Evolutionary conservation across 2,113 vertebrate genomes (phyloP).

Genomic region (Anhinga rufa): DNA sequence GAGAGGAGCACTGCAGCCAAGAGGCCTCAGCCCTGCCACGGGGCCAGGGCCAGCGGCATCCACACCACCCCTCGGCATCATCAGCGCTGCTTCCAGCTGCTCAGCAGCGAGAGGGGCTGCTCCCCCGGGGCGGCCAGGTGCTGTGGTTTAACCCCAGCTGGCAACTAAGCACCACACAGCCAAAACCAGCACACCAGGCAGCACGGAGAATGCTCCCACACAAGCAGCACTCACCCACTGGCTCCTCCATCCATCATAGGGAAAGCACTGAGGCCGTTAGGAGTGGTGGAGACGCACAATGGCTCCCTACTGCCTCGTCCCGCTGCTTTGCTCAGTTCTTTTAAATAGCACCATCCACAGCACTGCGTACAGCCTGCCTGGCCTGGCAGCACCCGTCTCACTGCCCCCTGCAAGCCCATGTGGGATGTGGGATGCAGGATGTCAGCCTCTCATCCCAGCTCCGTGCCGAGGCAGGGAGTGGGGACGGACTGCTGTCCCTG

Average conservation of each 20-base stretch:
- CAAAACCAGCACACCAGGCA: neutral
- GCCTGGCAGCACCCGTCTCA: neutral
- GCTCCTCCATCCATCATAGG: neutral
- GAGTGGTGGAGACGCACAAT: rapidly evolving
- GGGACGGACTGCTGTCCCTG: neutral
- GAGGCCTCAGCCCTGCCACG: neutral
- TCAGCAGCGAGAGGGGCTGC: neutral
- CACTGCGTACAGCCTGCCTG: rapidly evolving
- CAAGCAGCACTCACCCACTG: neutral
- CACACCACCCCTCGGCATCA: neutral
- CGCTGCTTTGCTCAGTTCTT: neutral
- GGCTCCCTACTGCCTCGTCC: neutral
- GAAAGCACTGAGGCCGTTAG: neutral
- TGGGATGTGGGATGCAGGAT: neutral
- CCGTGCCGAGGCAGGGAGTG: rapidly evolving
- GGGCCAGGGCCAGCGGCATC: neutral
- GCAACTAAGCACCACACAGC: too few relatives aligned
- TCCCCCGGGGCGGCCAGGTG: rapidly evolving
- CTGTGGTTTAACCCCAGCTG: too few relatives aligned
- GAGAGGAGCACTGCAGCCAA: neutral
- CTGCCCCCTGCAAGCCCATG: neutral
- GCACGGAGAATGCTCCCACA: rapidly evolving
- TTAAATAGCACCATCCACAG: neutral
- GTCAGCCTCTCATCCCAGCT: neutral
- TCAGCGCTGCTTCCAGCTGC: neutral